phyloP scores from a whole-genome alignment of 1,140 invertebrate genomes.

The Druon quercuslanigerum region DNA sequence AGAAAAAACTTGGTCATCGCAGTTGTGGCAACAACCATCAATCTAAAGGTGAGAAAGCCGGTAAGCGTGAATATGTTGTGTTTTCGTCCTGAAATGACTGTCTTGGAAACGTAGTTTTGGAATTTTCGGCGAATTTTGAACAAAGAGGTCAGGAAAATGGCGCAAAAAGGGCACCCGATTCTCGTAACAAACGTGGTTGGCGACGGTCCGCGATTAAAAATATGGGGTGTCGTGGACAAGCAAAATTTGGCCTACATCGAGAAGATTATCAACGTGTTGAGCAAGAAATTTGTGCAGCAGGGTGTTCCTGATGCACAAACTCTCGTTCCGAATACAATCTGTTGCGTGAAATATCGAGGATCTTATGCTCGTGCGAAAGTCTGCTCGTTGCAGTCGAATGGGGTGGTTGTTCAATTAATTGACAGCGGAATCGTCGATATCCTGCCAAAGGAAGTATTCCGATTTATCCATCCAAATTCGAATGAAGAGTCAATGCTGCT shows the following conservation, averaged over 20 bases:
- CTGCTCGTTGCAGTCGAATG: background rate
- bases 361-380: background rate
- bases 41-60: too few relatives aligned
- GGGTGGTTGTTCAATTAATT: conserved; percentile 3
- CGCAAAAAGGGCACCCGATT: conserved; percentile 6
- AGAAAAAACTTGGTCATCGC: too few relatives aligned
- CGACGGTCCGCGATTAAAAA: conserved; percentile 16
- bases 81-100: background rate
- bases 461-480: background rate
- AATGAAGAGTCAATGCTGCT: background rate
- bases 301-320: background rate
- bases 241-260: too few relatives aligned
- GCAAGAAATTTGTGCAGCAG: conserved; percentile 2
- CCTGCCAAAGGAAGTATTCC: background rate
- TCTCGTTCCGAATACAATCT: background rate
- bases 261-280: background rate
- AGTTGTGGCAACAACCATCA: too few relatives aligned
- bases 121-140: conserved; percentile 10
- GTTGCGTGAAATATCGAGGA: conserved; percentile 18
- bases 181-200: background rate
- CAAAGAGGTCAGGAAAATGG: conserved; percentile 21
- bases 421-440: background rate
- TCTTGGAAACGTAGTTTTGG: background rate
- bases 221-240: conserved; percentile 1
- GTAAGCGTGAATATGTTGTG: conserved; percentile 16